Base-by-base conservation (phyloP, 2,113 vertebrate species). In the Ameiurus melas region DNA sequence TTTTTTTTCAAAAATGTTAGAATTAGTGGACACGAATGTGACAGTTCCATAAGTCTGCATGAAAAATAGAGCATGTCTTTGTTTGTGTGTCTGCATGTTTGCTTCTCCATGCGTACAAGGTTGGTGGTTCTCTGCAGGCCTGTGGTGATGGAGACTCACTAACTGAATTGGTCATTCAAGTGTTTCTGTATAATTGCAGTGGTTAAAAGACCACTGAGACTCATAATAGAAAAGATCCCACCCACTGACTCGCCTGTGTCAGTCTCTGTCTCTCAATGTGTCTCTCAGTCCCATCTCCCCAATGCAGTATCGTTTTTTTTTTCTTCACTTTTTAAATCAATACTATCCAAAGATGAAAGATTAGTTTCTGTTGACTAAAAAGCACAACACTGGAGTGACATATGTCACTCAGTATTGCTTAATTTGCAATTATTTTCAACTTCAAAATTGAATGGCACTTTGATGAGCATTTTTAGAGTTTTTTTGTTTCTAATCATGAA, bases 191-290 rank as follows among this genome's bases (percentile, higher is more conserved):
- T 90, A 91, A 91, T 88, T 90, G 90, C 81, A 91, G 88, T 80
- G 88, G 88, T 93, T 92, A 89, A 91, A 89, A 75, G 36, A 90
- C 90, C 89, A 91, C 88, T 89, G 90, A 91, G 89, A 89, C 83
- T 90, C 88, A 90, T 89, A 89, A 92, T 89, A 77, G 84, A 89
- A 88, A 89, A 82, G 71, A 77, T 90, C 75, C 87, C 75, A 71
- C 90, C 88, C 88, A 85, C 86, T 87, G 86, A 79, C 73, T 85
- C 70, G 83, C 30, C 22, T 53, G 39, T 55, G 66, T 64, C 82
- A 78, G 84, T 89, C 68, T 83, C 16, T 84, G 79, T 83, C 80
- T 85, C 58, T 36, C 36, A 86, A 64, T 89, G 57, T 80, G 62
- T 71, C 77, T 51, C 78, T 87, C 57, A 83, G 60, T 33, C 25